Conservation (phyloP, 2,797 vertebrate genomes). For the Siniperca scherzeri region DNA sequence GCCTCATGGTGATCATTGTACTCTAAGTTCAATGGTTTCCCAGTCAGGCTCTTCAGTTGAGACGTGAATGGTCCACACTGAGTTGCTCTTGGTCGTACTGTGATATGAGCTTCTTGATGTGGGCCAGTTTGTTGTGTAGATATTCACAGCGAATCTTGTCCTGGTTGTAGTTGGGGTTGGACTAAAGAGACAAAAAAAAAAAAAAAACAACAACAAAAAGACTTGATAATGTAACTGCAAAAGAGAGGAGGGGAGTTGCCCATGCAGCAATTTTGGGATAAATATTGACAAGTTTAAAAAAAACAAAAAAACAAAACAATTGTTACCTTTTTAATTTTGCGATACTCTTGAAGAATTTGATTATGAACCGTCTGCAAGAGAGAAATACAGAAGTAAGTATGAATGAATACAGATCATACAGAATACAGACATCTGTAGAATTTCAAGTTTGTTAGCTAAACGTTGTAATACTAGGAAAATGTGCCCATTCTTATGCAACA, state of each 20-base stretch:
- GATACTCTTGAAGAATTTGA: constrained; percentile 94
- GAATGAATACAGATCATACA: neutral
- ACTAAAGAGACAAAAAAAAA: constrained; percentile 76
- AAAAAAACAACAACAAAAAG: neutral
- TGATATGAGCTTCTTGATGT: constrained; percentile 95
- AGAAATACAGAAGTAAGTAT: constrained; percentile 21
- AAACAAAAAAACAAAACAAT: too few species aligned
- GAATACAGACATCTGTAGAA: neutral
- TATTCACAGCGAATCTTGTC: constrained; percentile 95
- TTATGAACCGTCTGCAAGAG: constrained; percentile 89
- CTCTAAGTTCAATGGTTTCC: neutral
- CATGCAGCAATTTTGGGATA: neutral
- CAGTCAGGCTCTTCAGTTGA: constrained; percentile 41
- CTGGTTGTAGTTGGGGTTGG: constrained; percentile 92
- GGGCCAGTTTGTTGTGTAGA: constrained; percentile 96
- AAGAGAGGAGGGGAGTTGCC: neutral
- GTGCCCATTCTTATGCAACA: neutral
- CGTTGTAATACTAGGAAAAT: neutral
- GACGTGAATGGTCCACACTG: constrained; percentile 45
- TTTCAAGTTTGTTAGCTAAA: neutral
- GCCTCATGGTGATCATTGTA: constrained; percentile 10
- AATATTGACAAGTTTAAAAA: neutral
- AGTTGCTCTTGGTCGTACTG: constrained; percentile 92
- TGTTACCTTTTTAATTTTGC: constrained; percentile 94
- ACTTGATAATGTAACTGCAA: neutral